Percentiles rank a stretch among this genome's conserved stretches.
These are phyloP conservation scores for Menidia beryllina DNA, from an alignment of 2,113 vertebrate species.

Conservation along the genomic window DNA sequence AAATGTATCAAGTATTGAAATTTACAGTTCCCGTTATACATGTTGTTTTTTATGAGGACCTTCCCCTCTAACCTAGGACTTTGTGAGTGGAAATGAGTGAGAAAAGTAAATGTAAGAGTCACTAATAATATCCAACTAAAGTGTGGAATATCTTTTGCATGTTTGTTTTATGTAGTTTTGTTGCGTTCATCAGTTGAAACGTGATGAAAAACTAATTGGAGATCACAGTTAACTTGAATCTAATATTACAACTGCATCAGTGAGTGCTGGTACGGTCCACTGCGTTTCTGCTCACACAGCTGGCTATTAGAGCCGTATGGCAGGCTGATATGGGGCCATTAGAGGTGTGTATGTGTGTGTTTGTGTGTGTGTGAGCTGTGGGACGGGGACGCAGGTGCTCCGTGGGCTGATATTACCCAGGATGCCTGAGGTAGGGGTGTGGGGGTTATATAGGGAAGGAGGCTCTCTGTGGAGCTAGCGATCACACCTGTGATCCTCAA, in stretches of 20 bases:
- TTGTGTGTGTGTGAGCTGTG: constrained; percentile 34
- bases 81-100: neutral
- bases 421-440: constrained; percentile 62
- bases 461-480: constrained; percentile 68
- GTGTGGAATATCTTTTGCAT: neutral
- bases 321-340: constrained; percentile 59
- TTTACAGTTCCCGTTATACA: neutral
- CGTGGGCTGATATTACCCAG: constrained; percentile 74
- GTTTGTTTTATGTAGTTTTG: constrained; percentile 8
- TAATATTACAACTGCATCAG: constrained; percentile 61
- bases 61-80: neutral
- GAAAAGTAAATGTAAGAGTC: constrained; percentile 1
- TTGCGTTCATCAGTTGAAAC: constrained; percentile 16
- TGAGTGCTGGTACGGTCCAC: constrained; percentile 49
- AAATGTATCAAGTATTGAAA: neutral
- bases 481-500: constrained; percentile 76
- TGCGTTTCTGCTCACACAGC: constrained; percentile 67
- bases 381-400: constrained; percentile 71
- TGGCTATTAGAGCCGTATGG: constrained; percentile 72
- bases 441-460: constrained; percentile 42
- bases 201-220: constrained; percentile 33
- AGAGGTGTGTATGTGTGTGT: constrained; percentile 53
- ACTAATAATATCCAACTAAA: neutral
- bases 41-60: neutral
- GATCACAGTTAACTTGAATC: constrained; percentile 46